These are phyloP conservation scores for Drosophila sulfurigaster DNA, from an alignment of 1,140 invertebrate genomes.

Conservation along the genomic window DNA sequence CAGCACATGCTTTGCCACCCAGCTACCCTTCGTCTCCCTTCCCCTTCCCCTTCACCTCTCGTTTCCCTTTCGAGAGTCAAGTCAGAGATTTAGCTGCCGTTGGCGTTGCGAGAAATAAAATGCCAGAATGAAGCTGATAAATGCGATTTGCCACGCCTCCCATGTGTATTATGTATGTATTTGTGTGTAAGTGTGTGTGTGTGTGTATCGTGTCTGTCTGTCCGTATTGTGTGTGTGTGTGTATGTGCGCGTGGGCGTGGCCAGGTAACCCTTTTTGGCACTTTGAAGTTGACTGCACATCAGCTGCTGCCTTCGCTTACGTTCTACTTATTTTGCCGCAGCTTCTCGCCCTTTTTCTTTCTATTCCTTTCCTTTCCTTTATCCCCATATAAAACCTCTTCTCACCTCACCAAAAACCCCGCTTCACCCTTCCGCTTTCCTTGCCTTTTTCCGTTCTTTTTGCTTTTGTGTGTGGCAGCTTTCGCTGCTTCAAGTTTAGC, in stretches of 20 bases:
- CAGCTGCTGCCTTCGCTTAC: conserved; percentile 28
- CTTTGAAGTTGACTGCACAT: conserved; percentile 42
- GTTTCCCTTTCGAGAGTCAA: background rate
- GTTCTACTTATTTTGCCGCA: background rate
- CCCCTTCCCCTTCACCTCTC: background rate
- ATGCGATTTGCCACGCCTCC: conserved; percentile 73
- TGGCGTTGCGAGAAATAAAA: conserved; percentile 65
- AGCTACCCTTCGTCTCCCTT: too few relatives aligned
- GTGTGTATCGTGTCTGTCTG: background rate
- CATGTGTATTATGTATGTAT: conserved; percentile 35
- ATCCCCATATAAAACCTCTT: background rate
- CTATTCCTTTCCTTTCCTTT: background rate
- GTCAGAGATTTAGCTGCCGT: conserved; percentile 64
- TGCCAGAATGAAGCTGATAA: conserved; percentile 75
- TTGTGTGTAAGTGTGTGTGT: background rate
- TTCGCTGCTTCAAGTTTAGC: too few relatives aligned
- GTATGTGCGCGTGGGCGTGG: background rate
- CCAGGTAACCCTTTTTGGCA: conserved; percentile 18
- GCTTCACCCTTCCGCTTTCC: too few relatives aligned
- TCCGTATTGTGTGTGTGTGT: background rate
- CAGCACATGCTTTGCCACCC: background rate
- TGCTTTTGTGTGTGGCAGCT: too few relatives aligned
- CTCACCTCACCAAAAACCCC: too few relatives aligned
- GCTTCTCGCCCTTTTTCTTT: background rate
- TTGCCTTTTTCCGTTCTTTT: background rate